Base-by-base conservation (phyloP, 2,888 invertebrate species). In the Macaria liturata region DNA sequence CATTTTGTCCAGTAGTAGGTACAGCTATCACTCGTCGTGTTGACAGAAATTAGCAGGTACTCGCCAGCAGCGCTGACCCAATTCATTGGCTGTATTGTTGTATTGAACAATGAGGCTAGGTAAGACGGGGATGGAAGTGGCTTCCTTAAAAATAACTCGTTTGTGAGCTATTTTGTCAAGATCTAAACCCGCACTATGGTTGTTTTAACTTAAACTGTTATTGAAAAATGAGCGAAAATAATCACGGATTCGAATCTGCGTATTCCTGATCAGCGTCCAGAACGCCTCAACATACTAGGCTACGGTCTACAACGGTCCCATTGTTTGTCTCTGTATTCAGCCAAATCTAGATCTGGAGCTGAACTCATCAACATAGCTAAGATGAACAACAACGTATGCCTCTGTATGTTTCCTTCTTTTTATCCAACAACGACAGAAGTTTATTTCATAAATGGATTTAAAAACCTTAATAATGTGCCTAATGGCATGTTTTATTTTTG, bases 31-130 rank as follows among this genome's bases (percentile, higher is more conserved):
- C 34, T 37, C 7, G 34, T 9, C 42, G 8, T 60, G 60, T 60
- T 60, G 61, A 62, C 59, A 60, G 59, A 62, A 63, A 67, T 65
- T 67, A 65, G 65, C 62, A 60, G 63, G 65, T 62, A 58, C 58
- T 49, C 30, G 48, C 37, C 43, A 47, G 31, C 31, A 32, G 48
- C 34, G 57, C 57, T 65, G 65, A 67, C 67, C 67, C 55, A 62
- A 65, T 67, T 67, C 63, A 63, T 63, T 58, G 65, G 49, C 43
- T 52, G 58, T 51, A 62, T 65, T 63, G 62, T 59, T 62, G 57
- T 59, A 44, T 52, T 52, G 45, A 3, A 43, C 54, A 20, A 6
- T 9, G 62, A 60, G 9, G 8, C 1, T 7, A 8, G 32, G 3
- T 7, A 39, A 39, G 9, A 7, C 5, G 42, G 4, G 7, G 3